A percentile compares a stretch with the other conserved stretches of the same genome.
Evolutionary conservation across 2,113 vertebrate species (phyloP).

Genomic region (Campylomormyrus numenius): DNA sequence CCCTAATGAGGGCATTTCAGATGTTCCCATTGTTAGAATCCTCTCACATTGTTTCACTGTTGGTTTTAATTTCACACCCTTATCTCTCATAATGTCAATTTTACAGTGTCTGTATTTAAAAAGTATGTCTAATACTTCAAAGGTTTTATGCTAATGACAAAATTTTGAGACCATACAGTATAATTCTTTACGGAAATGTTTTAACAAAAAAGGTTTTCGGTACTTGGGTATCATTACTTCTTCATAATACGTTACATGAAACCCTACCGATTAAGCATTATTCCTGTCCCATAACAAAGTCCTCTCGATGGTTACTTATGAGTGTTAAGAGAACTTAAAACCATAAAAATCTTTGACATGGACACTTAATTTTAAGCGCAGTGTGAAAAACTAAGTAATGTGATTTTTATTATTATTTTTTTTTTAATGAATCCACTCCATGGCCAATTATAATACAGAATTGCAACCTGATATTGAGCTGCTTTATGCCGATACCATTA

Average conservation of each 20-base stretch:
- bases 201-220: neutral
- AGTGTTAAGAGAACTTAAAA: neutral
- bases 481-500: neutral
- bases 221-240: neutral
- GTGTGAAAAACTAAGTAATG: neutral
- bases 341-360: neutral
- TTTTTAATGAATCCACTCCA: neutral
- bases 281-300: neutral
- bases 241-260: neutral
- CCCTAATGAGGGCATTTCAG: neutral
- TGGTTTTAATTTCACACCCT: neutral
- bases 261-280: neutral
- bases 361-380: neutral
- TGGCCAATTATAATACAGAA: neutral
- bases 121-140: neutral
- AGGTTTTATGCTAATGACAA: slow-evolving; percentile 2
- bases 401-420: neutral
- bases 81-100: neutral
- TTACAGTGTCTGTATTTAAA: neutral
- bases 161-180: neutral
- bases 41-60: neutral
- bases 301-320: neutral
- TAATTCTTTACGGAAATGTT: neutral
- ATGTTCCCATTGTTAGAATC: neutral
- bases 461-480: neutral